A percentile compares a stretch with the other conserved stretches of the same genome.
Evolutionary conservation across 1,140 invertebrate species (phyloP).

Genomic region (Neodiprion fabricii): DNA sequence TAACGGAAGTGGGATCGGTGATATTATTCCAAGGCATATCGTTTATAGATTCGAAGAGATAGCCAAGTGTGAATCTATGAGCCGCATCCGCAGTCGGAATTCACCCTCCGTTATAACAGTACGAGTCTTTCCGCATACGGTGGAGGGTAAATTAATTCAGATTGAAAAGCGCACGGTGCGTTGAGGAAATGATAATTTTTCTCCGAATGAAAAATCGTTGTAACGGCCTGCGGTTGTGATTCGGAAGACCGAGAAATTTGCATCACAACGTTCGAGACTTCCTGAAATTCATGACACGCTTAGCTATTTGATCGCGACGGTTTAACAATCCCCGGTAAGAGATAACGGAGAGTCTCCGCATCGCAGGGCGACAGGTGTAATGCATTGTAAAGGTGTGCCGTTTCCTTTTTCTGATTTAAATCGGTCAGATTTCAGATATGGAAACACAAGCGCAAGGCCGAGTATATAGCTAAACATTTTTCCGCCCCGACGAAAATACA

Average conservation of each 20-base stretch:
- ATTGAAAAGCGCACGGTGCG: not conserved
- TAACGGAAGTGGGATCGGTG: no score
- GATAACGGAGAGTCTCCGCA: not conserved
- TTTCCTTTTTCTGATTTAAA: slow-evolving; percentile 1
- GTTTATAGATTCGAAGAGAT: no score
- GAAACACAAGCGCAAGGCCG: not conserved
- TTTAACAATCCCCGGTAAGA: not conserved
- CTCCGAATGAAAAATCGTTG: not conserved
- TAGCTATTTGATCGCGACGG: not conserved
- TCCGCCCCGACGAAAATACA: no score
- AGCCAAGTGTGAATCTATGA: no score
- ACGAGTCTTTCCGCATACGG: not conserved
- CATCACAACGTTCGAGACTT: not conserved
- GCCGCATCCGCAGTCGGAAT: no score
- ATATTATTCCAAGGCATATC: no score
- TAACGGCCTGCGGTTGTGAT: not conserved
- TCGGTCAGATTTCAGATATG: not conserved
- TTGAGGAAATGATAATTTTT: not conserved
- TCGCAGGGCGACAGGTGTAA: not conserved
- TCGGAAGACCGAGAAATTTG: not conserved
- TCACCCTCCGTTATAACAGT: no score
- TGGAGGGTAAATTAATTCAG: not conserved
- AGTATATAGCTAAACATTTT: no score
- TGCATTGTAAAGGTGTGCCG: not conserved
- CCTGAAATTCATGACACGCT: not conserved